A percentile compares a stretch with the other conserved stretches of the same genome.
Conservation (phyloP, 2,797 vertebrate genomes). For the Aphelocoma californica region DNA sequence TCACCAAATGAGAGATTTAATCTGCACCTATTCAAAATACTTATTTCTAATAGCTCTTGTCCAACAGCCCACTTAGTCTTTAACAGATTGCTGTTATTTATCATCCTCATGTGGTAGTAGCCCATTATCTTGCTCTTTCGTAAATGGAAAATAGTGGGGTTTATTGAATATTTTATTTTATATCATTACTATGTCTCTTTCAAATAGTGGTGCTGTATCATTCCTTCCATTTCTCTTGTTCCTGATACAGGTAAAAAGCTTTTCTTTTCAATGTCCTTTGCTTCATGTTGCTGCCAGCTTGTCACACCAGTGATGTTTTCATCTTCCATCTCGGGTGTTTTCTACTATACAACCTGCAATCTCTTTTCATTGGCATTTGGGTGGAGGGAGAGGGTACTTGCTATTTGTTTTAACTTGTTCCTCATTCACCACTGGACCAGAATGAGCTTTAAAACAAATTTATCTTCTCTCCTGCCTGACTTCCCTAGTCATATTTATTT, state of each 20-base stretch:
- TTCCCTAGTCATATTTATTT: not conserved
- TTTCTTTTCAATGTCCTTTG: not conserved
- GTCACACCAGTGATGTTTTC: not conserved
- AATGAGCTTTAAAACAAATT: not conserved
- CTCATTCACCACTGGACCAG: not conserved
- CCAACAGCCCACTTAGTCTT: not conserved
- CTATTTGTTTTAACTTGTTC: not conserved
- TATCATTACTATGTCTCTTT: not conserved
- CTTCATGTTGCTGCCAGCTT: not conserved
- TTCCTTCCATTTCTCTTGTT: not conserved
- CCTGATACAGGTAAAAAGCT: not conserved
- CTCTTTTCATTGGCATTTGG: not conserved
- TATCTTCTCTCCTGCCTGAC: not conserved
- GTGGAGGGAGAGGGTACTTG: not conserved
- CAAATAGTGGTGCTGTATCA: not conserved
- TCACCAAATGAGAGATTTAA: not conserved
- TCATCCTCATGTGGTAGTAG: not conserved
- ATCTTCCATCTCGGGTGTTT: not conserved
- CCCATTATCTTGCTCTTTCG: not conserved
- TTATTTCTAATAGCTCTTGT: constrained; percentile 4
- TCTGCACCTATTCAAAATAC: not conserved
- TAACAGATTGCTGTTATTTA: not conserved
- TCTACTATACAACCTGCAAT: not conserved
- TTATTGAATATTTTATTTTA: constrained; percentile 10
- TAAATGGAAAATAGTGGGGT: not conserved